Percentiles rank a stretch among this genome's conserved stretches.
These are phyloP conservation scores for Notodonta dromedarius DNA, from an alignment of 2,888 invertebrate genomes.

Conservation along the genomic window DNA sequence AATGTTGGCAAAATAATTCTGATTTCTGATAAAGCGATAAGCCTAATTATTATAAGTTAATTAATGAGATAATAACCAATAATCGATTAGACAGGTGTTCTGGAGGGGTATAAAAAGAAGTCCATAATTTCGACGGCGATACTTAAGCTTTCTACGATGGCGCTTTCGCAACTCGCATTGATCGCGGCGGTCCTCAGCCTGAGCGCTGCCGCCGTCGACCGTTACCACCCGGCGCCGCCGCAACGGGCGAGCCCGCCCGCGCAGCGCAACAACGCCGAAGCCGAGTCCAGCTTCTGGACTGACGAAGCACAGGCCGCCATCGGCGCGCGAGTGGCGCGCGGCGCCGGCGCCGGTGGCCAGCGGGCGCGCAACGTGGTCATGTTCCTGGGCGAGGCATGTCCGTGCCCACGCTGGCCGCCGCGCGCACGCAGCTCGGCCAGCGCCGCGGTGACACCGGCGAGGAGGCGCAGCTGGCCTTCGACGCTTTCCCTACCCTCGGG, in stretches of 20 bases:
- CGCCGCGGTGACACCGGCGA: too few relatives aligned
- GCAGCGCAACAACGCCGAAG: constrained; percentile 7
- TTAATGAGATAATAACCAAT: not conserved
- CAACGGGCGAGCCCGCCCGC: constrained; percentile 2
- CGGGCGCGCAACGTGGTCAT: too few relatives aligned
- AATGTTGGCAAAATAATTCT: too few relatives aligned
- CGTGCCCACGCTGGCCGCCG: too few relatives aligned
- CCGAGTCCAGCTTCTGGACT: constrained; percentile 8
- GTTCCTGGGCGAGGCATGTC: too few relatives aligned
- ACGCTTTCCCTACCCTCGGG: too few relatives aligned
- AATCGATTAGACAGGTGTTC: not conserved
- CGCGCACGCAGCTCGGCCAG: too few relatives aligned
- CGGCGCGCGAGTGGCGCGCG: too few relatives aligned
- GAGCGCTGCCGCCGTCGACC: constrained; percentile 24
- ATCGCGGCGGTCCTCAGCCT: constrained; percentile 19
- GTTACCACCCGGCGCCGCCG: constrained; percentile 23
- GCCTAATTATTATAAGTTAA: too few relatives aligned
- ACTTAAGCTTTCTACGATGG: not conserved
- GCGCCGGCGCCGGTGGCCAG: too few relatives aligned
- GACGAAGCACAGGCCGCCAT: constrained; percentile 31
- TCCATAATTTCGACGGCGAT: not conserved
- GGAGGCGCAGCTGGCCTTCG: too few relatives aligned
- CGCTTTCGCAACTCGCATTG: constrained; percentile 6
- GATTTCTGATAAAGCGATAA: not conserved
- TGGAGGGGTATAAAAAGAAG: not conserved